Percentiles rank a stretch among this genome's conserved stretches.
phyloP scores from a whole-genome alignment of 1,140 invertebrate genomes.

The Argopecten irradians region DNA sequence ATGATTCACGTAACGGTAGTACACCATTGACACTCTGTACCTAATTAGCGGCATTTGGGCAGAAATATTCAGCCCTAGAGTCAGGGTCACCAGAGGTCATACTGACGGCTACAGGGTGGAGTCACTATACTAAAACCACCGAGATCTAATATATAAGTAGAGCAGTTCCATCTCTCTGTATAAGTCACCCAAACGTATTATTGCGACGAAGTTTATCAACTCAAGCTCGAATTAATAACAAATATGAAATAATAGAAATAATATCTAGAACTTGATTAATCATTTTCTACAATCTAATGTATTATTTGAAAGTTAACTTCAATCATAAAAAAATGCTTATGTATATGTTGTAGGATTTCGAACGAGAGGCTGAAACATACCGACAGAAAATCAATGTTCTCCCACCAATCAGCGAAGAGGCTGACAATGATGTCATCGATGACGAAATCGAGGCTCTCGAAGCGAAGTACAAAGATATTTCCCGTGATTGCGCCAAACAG shows the following conservation, averaged over 20 bases:
- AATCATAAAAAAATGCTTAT: too few relatives aligned
- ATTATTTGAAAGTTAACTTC: too few relatives aligned
- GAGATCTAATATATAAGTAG: too few relatives aligned
- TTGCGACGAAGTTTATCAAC: too few relatives aligned
- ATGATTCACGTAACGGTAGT: not conserved
- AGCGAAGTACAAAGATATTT: slow-evolving; percentile 70
- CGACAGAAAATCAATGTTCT: slow-evolving; percentile 67
- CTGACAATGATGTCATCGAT: slow-evolving; percentile 67
- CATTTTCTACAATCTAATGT: too few relatives aligned
- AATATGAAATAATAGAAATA: too few relatives aligned
- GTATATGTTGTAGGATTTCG: slow-evolving; percentile 64
- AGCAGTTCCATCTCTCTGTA: too few relatives aligned
- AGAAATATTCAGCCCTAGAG: not conserved
- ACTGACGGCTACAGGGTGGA: not conserved
- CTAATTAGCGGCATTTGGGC: not conserved
- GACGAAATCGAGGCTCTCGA: slow-evolving; percentile 71
- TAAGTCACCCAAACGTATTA: too few relatives aligned
- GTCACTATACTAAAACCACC: not conserved
- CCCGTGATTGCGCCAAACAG: slow-evolving; percentile 65
- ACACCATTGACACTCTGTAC: not conserved
- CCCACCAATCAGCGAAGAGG: slow-evolving; percentile 68
- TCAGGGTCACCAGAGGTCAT: not conserved
- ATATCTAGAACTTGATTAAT: too few relatives aligned
- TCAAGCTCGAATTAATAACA: too few relatives aligned
- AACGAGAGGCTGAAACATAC: slow-evolving; percentile 68